Evolutionary conservation across 2,888 invertebrate species (phyloP), one percentile per base, ranked within the genome.

Genomic region (Chloroclystis v-ata): DNA sequence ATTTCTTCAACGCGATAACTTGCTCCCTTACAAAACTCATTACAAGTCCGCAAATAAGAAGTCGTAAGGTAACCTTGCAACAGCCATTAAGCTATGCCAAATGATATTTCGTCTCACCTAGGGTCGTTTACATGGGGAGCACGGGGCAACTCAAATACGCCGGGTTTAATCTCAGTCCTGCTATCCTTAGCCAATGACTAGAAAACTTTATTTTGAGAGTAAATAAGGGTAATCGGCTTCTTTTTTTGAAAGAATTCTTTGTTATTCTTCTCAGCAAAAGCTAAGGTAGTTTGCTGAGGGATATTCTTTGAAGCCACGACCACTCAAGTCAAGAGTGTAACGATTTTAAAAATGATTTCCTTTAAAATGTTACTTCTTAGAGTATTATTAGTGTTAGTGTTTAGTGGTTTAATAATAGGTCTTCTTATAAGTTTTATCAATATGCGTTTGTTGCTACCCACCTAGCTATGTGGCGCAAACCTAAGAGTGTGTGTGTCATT

Each of bases 151-250:
- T 2, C 20, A 20, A 85, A 71, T 71, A 67, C 64, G 16, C 74
- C 72, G 74, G 75, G 79, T 84, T 83, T 83, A 86, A 85, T 85
- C 82, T 80, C 69, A 78, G 72, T n/a, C 69, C 68, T 69, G 72
- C 75, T 81, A 81, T 82, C 81, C 81, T 78, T 58, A 70, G 66
- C 71, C 79, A 81, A 78, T 80, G 81, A 77, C 77, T 81, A 78
- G 78, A 80, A 83, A 84, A 82, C 79, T 84, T 82, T 82, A 81
- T 83, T 83, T 77, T 76, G 75, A 78, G 69, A 72, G 84, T 79
- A 83, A 83, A 85, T 81, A 84, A 72, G 76, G 76, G 72, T 78
- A 79, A 80, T 80, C 73, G 75, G 68, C 69, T 75, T 66, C 69
- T 76, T 78, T 72, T 33, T 33, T 14, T 30, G 13, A 8, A 33